Evolutionary conservation across 2,888 invertebrate species (phyloP), one percentile per base, ranked within the genome.

Genomic region (Drosophila infuscata): DNA sequence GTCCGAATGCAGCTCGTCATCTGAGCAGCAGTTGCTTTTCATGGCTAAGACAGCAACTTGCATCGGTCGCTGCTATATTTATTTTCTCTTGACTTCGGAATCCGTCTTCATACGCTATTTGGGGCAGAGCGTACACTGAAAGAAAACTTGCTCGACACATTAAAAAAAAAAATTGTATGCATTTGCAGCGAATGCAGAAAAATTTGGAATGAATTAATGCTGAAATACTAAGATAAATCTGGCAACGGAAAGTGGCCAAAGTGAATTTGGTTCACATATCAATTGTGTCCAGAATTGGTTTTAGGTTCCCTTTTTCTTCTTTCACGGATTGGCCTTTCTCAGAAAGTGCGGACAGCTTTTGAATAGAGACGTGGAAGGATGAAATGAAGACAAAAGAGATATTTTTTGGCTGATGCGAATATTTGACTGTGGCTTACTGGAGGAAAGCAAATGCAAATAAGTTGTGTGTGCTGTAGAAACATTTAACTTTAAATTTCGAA

Each of bases 51-150:
- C 43, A 51, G 46, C 60, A 59, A 43, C 43, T 46, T 36, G n/a
- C 49, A 17, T 15, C 25, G 25, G 48, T 48, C 15, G 29, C 4
- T 12, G 5, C 20, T 43, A 3, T 20, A 43, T 43, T 20, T 43
- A 43, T 20, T 17, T 29, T 29, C 15, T 49, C 17, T 30, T 51
- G 46, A 17, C 36, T 66, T 58, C 38, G 46, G 70, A 58, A 57
- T 36, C 61, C 43, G 35, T 53, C 32, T 52, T 62, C 53, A 79
- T 65, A 63, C 65, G 60, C 76, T 36, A 66, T 70, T 51, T 36
- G 25, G 73, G 60, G 62, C 63, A 67, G 61, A 61, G 70, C 87
- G 81, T 88, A 82, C 77, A 68, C 54, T 53, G 49, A 36, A 51
- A 66, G 52, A 66, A 77, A 59, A 53, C 8, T 6, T 43, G 41